Percentiles rank a stretch among this genome's conserved stretches.
Conservation (phyloP, 2,797 vertebrate genomes). For the Mormyrus hasselquistii region DNA sequence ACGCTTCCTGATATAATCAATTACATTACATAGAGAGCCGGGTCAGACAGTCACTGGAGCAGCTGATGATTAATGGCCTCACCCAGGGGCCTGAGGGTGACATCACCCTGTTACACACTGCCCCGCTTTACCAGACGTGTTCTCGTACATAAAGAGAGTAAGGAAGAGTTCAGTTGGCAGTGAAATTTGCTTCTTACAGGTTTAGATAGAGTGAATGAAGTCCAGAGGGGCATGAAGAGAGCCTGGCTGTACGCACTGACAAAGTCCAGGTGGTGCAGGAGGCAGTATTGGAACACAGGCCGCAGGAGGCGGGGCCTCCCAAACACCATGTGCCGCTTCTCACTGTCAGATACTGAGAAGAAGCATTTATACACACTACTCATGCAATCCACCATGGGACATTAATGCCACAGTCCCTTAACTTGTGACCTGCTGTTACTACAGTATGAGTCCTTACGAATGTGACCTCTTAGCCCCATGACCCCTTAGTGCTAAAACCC, state of each 20-base stretch:
- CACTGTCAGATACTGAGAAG: slow-evolving; percentile 37
- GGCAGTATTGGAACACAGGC: slow-evolving; percentile 43
- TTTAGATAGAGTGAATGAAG: slow-evolving; percentile 55
- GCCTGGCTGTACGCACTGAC: slow-evolving; percentile 50
- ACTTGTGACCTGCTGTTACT: neutral
- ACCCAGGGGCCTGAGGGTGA: neutral
- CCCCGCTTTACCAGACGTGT: neutral
- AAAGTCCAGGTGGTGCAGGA: slow-evolving; percentile 56
- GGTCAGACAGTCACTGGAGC: neutral
- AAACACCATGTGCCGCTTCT: slow-evolving; percentile 45
- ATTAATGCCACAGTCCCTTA: neutral
- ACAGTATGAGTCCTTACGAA: neutral
- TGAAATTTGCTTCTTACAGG: slow-evolving; percentile 40
- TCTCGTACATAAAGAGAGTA: neutral
- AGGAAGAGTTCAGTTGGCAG: neutral
- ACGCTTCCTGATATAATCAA: neutral
- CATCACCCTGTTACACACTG: neutral
- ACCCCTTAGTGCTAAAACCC: no score
- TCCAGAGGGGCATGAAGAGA: slow-evolving; percentile 59
- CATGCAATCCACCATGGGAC: neutral
- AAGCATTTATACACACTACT: neutral
- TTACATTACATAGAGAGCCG: neutral
- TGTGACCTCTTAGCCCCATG: no score
- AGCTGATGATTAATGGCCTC: neutral
- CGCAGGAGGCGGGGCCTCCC: slow-evolving; percentile 54